These are phyloP conservation scores for Drosophila navojoa DNA, from an alignment of 1,140 invertebrate genomes.

Conservation along the genomic window DNA sequence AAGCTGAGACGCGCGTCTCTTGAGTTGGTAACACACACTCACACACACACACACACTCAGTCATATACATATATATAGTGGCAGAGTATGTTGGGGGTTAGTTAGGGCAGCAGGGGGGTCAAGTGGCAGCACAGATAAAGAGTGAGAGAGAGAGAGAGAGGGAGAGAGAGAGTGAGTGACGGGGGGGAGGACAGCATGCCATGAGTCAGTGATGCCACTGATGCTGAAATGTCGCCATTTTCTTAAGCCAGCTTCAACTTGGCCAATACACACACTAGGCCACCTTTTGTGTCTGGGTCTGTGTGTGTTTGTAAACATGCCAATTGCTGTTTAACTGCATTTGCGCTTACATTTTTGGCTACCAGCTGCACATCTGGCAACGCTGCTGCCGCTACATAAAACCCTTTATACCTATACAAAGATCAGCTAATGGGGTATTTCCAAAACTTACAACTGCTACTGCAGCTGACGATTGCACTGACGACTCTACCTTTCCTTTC, in stretches of 20 bases:
- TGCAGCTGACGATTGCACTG: not conserved
- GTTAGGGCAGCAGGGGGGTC: constrained; percentile 23
- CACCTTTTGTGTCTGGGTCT: not conserved
- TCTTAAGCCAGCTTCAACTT: constrained; percentile 23
- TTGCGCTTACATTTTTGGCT: constrained; percentile 4
- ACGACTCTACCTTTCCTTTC: not conserved
- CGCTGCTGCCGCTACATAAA: not conserved
- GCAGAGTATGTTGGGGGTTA: not conserved
- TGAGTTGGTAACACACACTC: constrained; percentile 33
- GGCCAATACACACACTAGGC: not conserved
- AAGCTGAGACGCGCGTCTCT: constrained; percentile 40
- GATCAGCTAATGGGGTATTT: constrained; percentile 7
- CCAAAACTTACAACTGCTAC: not conserved
- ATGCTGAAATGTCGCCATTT: constrained; percentile 31
- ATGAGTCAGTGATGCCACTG: constrained; percentile 30
- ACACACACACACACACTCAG: constrained; percentile 12
- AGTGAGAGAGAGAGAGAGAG: not conserved
- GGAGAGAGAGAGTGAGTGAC: not conserved
- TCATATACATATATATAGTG: not conserved
- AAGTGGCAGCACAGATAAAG: constrained; percentile 25
- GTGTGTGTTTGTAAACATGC: not conserved
- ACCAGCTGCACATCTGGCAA: constrained; percentile 31
- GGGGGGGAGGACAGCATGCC: not conserved
- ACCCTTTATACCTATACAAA: not conserved
- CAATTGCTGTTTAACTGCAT: constrained; percentile 6